Conservation (phyloP, 2,797 vertebrate genomes). For the Sebastolobus altivelis region DNA sequence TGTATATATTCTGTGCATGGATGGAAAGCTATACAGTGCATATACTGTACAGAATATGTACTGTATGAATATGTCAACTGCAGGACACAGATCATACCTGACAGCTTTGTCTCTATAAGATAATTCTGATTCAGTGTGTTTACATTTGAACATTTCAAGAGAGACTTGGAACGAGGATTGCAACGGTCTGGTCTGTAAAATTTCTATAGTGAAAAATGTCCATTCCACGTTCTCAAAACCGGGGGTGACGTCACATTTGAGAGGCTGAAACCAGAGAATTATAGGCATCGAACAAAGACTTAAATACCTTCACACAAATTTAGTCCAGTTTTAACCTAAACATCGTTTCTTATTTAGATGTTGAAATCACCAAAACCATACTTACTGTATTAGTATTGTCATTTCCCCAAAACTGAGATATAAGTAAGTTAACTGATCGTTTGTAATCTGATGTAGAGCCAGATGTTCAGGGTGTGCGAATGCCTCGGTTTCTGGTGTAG, state of each 20-base stretch:
- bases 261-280: neutral
- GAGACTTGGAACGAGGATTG: neutral
- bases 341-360: neutral
- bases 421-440: neutral
- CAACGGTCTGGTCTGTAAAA: neutral
- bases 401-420: neutral
- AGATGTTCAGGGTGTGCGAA: neutral
- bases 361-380: neutral
- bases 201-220: neutral
- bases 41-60: neutral
- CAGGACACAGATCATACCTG: neutral
- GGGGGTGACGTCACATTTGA: neutral
- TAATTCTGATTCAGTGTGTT: neutral
- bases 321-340: neutral
- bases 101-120: neutral
- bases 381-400: neutral
- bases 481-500: fast-evolving
- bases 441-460: neutral
- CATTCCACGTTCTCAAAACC: neutral
- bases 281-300: too few relatives aligned
- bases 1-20: neutral
- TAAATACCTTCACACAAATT: neutral
- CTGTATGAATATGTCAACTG: neutral
- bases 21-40: neutral
- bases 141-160: neutral